Evolutionary conservation across 2,113 vertebrate genomes (phyloP).

Genomic region (Brachirus orientalis): DNA sequence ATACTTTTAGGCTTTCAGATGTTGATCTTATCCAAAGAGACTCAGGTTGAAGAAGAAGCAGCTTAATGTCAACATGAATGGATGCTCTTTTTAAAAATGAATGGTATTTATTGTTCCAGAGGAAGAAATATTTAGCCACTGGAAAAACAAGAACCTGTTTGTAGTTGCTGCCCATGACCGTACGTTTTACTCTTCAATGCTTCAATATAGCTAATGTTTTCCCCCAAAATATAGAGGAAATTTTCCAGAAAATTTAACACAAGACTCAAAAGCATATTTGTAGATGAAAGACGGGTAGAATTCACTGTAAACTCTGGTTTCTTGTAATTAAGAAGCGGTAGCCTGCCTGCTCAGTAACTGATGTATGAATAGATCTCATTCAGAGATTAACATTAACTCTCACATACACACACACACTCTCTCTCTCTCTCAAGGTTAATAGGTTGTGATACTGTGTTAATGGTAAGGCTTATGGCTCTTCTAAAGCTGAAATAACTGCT

Average conservation of each 20-base stretch:
- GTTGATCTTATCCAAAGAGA: constrained; percentile 29
- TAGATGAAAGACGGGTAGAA: not conserved
- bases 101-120: not conserved
- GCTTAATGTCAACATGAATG: constrained; percentile 34
- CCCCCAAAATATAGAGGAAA: too few relatives aligned
- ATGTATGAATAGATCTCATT: constrained; percentile 18
- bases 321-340: constrained; percentile 21
- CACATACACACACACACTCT: constrained; percentile 40
- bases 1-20: constrained; percentile 37
- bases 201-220: not conserved
- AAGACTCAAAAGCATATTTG: not conserved
- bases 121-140: not conserved
- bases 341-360: constrained; percentile 37
- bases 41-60: constrained; percentile 30
- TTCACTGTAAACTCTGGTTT: constrained; percentile 10
- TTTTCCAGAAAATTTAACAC: not conserved
- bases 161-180: not conserved
- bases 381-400: constrained; percentile 39
- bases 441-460: constrained; percentile 50
- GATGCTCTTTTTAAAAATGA: constrained; percentile 2
- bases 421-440: constrained; percentile 42
- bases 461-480: constrained; percentile 29
- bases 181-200: not conserved
- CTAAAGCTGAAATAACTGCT: constrained; percentile 37
- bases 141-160: not conserved